Conservation (phyloP, 2,113 vertebrate species). For the Oncorhynchus tshawytscha region DNA sequence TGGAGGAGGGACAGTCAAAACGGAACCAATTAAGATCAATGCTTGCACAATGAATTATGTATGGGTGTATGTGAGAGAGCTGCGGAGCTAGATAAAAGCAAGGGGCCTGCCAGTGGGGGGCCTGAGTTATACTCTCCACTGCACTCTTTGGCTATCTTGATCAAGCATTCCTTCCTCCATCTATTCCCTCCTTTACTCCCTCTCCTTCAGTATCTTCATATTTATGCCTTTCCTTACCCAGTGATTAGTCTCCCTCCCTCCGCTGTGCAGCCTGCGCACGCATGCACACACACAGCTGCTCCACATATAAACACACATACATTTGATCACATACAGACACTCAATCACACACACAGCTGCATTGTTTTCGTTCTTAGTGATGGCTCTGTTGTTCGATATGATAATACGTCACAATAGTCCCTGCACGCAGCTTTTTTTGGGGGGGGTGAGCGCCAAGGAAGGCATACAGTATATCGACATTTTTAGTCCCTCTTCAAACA, state of each 20-base stretch:
- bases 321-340: constrained; percentile 19
- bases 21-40: constrained; percentile 35
- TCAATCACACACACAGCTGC: constrained; percentile 12
- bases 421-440: too few species aligned
- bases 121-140: too few species aligned
- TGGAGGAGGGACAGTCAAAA: constrained; percentile 15
- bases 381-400: neutral
- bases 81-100: neutral
- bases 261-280: too few species aligned
- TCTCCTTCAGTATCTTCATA: too few species aligned
- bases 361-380: constrained; percentile 26
- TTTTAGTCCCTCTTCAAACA: too few species aligned
- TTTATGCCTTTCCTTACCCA: too few species aligned
- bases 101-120: neutral
- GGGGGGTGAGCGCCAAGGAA: too few species aligned
- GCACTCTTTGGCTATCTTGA: too few species aligned
- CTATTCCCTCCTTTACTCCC: neutral
- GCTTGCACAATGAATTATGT: constrained; percentile 33
- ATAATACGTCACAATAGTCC: too few species aligned
- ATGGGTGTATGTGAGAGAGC: neutral
- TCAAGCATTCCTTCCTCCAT: neutral
- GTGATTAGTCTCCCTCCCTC: too few species aligned
- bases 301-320: constrained; percentile 14
- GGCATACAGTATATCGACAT: too few species aligned
- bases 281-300: too few species aligned